Conservation (phyloP, 2,888 invertebrate genomes). For the Chymomyza procnemis region DNA sequence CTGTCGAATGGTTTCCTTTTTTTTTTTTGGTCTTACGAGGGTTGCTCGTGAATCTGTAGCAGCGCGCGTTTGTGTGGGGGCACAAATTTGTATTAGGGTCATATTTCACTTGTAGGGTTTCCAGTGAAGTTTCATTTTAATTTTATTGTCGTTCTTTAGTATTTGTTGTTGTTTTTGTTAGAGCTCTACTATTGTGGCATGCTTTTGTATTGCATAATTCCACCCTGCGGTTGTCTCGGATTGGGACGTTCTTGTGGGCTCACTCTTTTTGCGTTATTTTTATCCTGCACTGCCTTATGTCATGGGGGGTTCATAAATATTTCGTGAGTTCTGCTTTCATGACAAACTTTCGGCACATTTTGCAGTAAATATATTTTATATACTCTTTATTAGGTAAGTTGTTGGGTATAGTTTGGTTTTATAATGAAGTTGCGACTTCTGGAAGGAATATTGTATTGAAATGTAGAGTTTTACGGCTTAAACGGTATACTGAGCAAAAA, state of each 20-base stretch:
- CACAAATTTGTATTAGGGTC: conserved; percentile 74
- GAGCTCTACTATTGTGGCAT: conserved; percentile 18
- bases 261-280: neutral
- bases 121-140: conserved; percentile 73
- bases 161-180: conserved; percentile 28
- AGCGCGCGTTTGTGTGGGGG: conserved; percentile 17
- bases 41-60: neutral
- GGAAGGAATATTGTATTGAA: too few relatives aligned
- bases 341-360: neutral
- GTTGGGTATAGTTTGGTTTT: neutral
- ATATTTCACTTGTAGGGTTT: conserved; percentile 78
- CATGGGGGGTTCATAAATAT: conserved; percentile 13
- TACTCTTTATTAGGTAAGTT: neutral
- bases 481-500: too few relatives aligned
- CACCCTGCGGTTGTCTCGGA: conserved; percentile 50
- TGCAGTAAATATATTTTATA: neutral
- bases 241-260: conserved; percentile 20
- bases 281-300: conserved; percentile 21
- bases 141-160: conserved; percentile 61
- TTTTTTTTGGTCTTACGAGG: neutral
- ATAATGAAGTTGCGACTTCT: neutral
- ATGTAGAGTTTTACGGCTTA: too few relatives aligned
- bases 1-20: conserved; percentile 18
- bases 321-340: conserved; percentile 21
- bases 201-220: conserved; percentile 35